Conservation (phyloP, 2,797 vertebrate species). For the Lindbergichthys nudifrons region DNA sequence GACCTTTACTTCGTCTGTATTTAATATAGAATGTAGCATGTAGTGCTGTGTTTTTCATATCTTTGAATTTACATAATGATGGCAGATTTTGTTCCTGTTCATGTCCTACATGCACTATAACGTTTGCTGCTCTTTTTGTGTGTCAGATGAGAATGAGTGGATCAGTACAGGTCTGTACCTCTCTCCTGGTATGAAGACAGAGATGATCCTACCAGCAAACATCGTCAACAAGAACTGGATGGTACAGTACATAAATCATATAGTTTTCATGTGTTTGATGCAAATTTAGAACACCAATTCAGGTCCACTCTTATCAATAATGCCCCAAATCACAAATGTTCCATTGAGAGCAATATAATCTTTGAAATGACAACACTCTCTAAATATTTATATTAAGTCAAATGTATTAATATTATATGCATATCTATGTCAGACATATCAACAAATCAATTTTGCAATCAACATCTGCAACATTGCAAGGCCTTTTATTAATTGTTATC, state of each 20-base stretch:
- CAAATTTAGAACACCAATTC: background rate
- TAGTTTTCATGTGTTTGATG: background rate
- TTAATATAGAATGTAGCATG: background rate
- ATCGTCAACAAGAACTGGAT: conserved; percentile 82
- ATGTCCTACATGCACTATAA: too few relatives aligned
- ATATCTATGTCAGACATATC: too few relatives aligned
- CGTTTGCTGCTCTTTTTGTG: background rate
- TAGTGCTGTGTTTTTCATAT: background rate
- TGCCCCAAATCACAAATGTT: background rate
- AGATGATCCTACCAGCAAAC: conserved; percentile 80
- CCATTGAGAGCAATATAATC: too few relatives aligned
- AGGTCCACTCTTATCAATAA: too few relatives aligned
- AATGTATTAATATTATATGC: background rate
- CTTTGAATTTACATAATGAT: background rate
- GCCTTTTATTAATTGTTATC: background rate
- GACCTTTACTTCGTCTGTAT: background rate
- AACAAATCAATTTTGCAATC: background rate
- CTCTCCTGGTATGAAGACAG: conserved; percentile 86
- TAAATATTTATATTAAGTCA: background rate
- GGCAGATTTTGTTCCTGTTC: background rate
- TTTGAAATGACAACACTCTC: too few relatives aligned
- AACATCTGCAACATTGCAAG: background rate
- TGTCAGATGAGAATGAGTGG: conserved; percentile 83
- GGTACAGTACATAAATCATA: conserved; percentile 37
- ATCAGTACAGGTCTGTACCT: conserved; percentile 92